These are phyloP conservation scores for Rotaria sp. DNA, from an alignment of 2,888 invertebrate genomes.

Conservation along the genomic window DNA sequence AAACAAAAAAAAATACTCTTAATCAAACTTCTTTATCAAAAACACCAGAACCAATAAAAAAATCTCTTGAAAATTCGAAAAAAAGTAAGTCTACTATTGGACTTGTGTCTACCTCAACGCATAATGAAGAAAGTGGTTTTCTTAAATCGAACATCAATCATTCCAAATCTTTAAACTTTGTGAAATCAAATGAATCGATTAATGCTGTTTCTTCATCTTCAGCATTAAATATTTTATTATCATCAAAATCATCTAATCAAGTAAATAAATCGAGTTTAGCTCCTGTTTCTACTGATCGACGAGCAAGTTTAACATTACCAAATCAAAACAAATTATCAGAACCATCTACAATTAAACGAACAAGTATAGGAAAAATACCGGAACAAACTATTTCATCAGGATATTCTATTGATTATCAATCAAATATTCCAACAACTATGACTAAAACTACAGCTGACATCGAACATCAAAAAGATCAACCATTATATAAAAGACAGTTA, in stretches of 20 bases:
- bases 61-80: not conserved
- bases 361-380: not conserved
- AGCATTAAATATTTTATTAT: not conserved
- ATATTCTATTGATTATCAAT: not conserved
- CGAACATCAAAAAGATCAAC: conserved; percentile 13
- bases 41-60: not conserved
- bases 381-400: not conserved
- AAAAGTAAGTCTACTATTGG: not conserved
- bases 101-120: not conserved
- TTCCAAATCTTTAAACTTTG: not conserved
- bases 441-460: not conserved
- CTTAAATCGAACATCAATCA: not conserved
- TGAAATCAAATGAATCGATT: not conserved
- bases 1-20: not conserved
- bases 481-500: not conserved
- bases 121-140: not conserved
- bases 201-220: not conserved
- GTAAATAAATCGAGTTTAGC: not conserved
- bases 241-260: not conserved
- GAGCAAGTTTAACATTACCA: not conserved
- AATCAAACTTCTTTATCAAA: not conserved
- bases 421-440: not conserved
- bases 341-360: not conserved
- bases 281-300: not conserved
- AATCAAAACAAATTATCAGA: not conserved